phyloP scores from a whole-genome alignment of 2,888 invertebrate genomes.

The Lissonota sp. region DNA sequence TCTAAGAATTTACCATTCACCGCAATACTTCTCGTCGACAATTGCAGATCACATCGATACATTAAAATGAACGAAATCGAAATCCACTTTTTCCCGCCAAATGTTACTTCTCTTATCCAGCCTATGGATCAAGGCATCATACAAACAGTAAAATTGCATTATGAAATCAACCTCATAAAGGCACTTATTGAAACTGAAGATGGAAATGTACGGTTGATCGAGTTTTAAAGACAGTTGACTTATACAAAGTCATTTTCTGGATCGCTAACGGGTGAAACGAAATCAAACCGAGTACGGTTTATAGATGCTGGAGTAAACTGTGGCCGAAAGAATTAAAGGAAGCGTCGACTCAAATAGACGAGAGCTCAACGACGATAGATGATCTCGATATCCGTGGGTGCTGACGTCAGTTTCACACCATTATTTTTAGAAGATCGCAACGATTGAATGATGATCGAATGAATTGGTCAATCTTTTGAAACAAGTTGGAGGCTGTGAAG shows the following conservation, averaged over 20 bases:
- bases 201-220: slow-evolving; percentile 24
- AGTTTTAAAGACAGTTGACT: slow-evolving; percentile 49
- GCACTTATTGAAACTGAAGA: slow-evolving; percentile 51
- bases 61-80: slow-evolving; percentile 63
- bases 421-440: slow-evolving; percentile 39
- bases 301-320: slow-evolving; percentile 56
- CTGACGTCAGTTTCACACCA: slow-evolving; percentile 42
- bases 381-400: slow-evolving; percentile 45
- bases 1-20: slow-evolving; percentile 61
- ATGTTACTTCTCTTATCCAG: slow-evolving; percentile 65
- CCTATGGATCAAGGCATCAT: slow-evolving; percentile 60
- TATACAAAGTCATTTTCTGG: slow-evolving; percentile 48
- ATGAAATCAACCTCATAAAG: slow-evolving; percentile 44
- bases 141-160: slow-evolving; percentile 47
- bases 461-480: slow-evolving; percentile 40
- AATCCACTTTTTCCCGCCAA: slow-evolving; percentile 72
- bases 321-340: slow-evolving; percentile 48
- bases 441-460: too few species aligned
- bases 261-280: slow-evolving; percentile 53
- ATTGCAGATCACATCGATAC: slow-evolving; percentile 67
- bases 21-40: slow-evolving; percentile 70
- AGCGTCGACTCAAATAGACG: slow-evolving; percentile 58
- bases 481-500: slow-evolving; percentile 51
- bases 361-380: slow-evolving; percentile 40
- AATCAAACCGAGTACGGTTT: slow-evolving; percentile 41